Evolutionary conservation across 2,888 invertebrate genomes (phyloP).

Genomic region (Phortica okadai): DNA sequence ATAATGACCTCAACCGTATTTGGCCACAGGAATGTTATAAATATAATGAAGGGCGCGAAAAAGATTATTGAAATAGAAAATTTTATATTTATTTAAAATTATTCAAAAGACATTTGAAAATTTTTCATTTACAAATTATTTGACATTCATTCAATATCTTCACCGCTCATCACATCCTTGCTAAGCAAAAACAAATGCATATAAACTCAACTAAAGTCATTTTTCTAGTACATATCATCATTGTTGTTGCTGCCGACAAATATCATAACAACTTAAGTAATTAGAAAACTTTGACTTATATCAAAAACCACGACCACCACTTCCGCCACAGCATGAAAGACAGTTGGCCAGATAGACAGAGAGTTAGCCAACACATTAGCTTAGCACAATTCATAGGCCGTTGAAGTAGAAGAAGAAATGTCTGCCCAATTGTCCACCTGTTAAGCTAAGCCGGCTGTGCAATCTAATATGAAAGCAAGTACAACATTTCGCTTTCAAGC

Average conservation of each 20-base stretch:
- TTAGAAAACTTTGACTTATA: conserved; percentile 20
- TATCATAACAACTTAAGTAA: conserved; percentile 1
- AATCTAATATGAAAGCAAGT: conserved; percentile 5
- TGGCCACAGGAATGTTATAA: conserved; percentile 1
- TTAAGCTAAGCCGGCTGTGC: conserved; percentile 9
- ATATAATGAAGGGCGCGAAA: background rate
- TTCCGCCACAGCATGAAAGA: background rate
- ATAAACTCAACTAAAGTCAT: too few species aligned
- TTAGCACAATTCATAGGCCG: background rate
- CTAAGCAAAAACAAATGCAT: too few species aligned
- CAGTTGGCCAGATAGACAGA: background rate
- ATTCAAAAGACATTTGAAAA: too few species aligned
- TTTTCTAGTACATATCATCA: background rate
- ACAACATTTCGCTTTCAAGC: conserved; percentile 28
- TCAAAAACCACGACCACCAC: conserved; percentile 20
- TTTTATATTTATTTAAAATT: too few species aligned
- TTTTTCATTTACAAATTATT: too few species aligned
- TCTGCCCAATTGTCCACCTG: conserved; percentile 17
- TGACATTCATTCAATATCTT: too few species aligned
- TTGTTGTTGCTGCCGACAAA: background rate
- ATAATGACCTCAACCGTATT: background rate
- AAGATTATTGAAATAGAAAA: too few species aligned
- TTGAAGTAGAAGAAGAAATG: background rate
- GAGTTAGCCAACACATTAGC: background rate
- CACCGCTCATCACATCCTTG: too few species aligned